A percentile compares a stretch with the other conserved stretches of the same genome.
phyloP scores from a whole-genome alignment of 2,888 invertebrate species.

The Alviniconcha strummeri region DNA sequence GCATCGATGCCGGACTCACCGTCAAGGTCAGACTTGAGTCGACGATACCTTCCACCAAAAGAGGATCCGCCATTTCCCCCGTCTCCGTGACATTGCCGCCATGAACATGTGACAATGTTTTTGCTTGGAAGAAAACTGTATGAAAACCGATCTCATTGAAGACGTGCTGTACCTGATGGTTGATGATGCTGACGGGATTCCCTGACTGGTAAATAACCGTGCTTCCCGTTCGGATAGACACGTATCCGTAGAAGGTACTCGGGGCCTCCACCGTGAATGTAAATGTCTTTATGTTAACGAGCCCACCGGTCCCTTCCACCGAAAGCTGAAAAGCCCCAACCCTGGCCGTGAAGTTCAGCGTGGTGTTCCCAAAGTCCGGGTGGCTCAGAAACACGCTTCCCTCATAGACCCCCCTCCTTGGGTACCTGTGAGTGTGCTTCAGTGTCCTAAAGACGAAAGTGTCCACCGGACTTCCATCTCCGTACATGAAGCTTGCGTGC shows the following conservation, averaged over 20 bases:
- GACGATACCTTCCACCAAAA: neutral
- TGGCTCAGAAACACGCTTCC: neutral
- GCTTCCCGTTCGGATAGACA: neutral
- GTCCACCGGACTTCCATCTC: neutral
- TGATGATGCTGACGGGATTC: neutral
- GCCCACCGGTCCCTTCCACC: neutral
- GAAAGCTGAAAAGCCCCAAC: neutral
- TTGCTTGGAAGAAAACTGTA: no score
- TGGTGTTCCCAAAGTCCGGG: neutral
- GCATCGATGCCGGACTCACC: neutral
- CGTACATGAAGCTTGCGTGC: conserved; percentile 1
- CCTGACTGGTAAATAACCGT: neutral
- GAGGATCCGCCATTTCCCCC: neutral
- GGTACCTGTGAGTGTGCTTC: neutral
- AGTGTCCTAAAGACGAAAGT: neutral
- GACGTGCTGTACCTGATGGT: neutral
- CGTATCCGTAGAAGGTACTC: neutral
- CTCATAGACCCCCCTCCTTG: neutral
- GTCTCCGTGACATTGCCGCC: no score
- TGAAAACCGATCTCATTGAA: neutral
- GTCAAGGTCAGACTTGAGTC: neutral
- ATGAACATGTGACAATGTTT: no score
- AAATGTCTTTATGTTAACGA: neutral
- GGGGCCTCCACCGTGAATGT: neutral
- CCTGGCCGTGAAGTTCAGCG: neutral